Evolutionary conservation across 2,113 vertebrate genomes (phyloP).

Genomic region (Cryptotis parvus): DNA sequence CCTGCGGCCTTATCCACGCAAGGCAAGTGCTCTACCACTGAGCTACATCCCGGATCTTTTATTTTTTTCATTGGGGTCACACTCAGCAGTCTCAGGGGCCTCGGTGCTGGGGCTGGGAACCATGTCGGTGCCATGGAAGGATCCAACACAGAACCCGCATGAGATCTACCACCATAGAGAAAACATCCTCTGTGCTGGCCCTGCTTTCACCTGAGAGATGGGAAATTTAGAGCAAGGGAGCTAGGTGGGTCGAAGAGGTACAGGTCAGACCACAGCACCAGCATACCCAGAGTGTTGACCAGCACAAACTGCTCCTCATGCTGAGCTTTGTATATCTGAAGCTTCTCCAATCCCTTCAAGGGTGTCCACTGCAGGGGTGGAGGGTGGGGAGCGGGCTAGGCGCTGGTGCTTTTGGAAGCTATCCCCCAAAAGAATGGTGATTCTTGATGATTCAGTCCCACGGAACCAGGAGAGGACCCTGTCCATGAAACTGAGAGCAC

Average conservation of each 20-base stretch:
- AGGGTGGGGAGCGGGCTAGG: background rate
- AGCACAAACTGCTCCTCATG: background rate
- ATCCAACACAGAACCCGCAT: too few species aligned
- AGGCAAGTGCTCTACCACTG: too few species aligned
- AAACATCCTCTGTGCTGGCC: background rate
- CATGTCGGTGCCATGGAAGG: too few species aligned
- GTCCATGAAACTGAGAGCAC: background rate
- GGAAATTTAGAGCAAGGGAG: background rate
- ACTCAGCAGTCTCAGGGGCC: too few species aligned
- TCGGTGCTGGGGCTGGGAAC: too few species aligned
- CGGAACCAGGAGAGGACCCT: background rate
- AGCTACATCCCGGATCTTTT: too few species aligned
- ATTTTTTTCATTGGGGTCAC: too few species aligned
- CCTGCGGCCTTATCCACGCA: too few species aligned
- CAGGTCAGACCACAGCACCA: background rate
- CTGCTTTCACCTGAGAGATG: background rate
- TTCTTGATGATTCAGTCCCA: background rate
- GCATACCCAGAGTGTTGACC: background rate
- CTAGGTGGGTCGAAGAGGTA: background rate
- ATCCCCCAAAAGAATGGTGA: background rate
- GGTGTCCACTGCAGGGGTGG: background rate
- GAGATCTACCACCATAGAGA: too few species aligned
- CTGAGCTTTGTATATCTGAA: background rate
- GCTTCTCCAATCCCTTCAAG: background rate
- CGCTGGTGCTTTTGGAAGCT: background rate